Conservation (phyloP, 2,888 invertebrate genomes). For the Colletes collaris region DNA sequence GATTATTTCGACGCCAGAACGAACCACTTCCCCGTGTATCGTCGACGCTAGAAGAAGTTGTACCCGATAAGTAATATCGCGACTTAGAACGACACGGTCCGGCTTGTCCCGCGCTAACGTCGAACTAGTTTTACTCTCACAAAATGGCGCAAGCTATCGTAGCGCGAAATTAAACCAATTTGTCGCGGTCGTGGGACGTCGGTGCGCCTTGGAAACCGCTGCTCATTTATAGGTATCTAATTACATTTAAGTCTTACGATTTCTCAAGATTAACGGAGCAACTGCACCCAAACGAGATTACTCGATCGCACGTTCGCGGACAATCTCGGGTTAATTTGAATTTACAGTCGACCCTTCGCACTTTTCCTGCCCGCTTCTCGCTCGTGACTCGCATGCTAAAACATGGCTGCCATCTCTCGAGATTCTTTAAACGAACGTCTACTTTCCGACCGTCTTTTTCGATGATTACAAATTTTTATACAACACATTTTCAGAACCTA, state of each 20-base stretch:
- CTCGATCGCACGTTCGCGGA: slow-evolving; percentile 62
- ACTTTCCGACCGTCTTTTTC: not conserved
- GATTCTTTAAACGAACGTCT: not conserved
- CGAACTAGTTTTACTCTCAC: slow-evolving; percentile 40
- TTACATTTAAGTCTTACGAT: slow-evolving; percentile 68
- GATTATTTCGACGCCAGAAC: slow-evolving; percentile 4
- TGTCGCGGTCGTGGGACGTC: slow-evolving; percentile 42
- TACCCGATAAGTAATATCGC: slow-evolving; percentile 12
- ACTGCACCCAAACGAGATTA: slow-evolving; percentile 57
- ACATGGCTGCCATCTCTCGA: not conserved
- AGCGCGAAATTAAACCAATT: slow-evolving; percentile 65
- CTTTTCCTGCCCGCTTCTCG: slow-evolving; percentile 44
- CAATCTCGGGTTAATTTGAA: slow-evolving; percentile 65
- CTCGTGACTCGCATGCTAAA: slow-evolving; percentile 31
- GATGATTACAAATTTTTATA: slow-evolving; percentile 11
- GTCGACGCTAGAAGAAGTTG: not conserved
- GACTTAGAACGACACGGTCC: not conserved
- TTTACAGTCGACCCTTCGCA: slow-evolving; percentile 56
- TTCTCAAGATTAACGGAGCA: slow-evolving; percentile 64
- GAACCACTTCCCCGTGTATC: not conserved
- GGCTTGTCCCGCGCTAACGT: too few species aligned
- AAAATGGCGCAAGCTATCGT: slow-evolving; percentile 24
- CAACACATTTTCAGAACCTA: too few species aligned
- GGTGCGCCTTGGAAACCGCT: slow-evolving; percentile 45
- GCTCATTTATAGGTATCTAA: slow-evolving; percentile 68